These are phyloP conservation scores for Pomacea maculata DNA, from an alignment of 1,140 invertebrate species.

Conservation along the genomic window DNA sequence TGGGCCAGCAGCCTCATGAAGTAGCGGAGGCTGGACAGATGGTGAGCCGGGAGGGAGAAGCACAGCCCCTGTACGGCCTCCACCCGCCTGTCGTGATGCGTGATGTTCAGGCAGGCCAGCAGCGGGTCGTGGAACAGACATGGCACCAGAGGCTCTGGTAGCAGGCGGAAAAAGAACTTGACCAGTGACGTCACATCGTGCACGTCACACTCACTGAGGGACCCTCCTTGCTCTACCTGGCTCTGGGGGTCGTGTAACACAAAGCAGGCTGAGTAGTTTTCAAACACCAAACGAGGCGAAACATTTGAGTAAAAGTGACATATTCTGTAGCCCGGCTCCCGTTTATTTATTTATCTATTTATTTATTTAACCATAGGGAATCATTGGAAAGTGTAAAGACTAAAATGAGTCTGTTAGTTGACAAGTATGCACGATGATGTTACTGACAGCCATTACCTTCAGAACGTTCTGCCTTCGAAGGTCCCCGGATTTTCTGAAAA, in stretches of 20 bases:
- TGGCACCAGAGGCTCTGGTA: conserved; percentile 17
- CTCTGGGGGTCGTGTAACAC: neutral
- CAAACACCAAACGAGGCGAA: neutral
- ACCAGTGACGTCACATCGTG: conserved; percentile 15
- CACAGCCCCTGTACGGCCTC: conserved; percentile 17
- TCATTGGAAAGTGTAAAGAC: neutral
- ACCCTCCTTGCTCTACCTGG: neutral
- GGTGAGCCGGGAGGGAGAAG: conserved; percentile 11
- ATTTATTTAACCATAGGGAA: neutral
- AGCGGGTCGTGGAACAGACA: conserved; percentile 19
- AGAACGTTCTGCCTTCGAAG: conserved; percentile 4
- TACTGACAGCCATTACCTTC: neutral
- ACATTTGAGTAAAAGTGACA: neutral
- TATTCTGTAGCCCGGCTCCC: no score
- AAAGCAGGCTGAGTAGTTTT: neutral
- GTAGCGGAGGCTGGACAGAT: conserved; percentile 22
- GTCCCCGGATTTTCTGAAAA: conserved; percentile 16
- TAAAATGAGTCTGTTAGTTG: neutral
- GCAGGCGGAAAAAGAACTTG: conserved; percentile 19
- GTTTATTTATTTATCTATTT: no score
- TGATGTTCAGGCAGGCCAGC: conserved; percentile 11
- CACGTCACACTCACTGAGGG: neutral
- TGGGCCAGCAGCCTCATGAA: conserved; percentile 10
- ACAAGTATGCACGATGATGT: no score
- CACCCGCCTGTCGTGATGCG: neutral